Conservation (phyloP, 2,888 invertebrate species). For the Vesta saturnalis region DNA sequence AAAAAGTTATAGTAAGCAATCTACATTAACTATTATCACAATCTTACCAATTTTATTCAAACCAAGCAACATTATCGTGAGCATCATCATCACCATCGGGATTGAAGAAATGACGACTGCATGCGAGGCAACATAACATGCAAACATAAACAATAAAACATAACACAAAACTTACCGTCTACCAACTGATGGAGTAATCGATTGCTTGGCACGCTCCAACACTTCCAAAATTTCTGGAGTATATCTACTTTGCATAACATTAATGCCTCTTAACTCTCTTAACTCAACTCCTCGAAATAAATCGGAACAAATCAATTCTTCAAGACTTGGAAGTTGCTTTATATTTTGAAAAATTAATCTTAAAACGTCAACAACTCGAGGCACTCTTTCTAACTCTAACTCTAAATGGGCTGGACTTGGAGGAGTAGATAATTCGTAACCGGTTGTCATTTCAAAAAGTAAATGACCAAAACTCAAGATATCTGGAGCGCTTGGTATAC, state of each 20-base stretch:
- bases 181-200: conserved; percentile 51
- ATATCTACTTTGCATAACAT: conserved; percentile 67
- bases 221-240: conserved; percentile 55
- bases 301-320: conserved; percentile 83
- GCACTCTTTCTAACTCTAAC: conserved; percentile 74
- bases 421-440: conserved; percentile 80
- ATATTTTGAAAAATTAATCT: conserved; percentile 62
- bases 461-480: conserved; percentile 83
- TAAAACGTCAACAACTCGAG: conserved; percentile 68
- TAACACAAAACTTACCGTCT: conserved; percentile 54
- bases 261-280: conserved; percentile 85
- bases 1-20: background rate
- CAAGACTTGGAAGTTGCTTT: conserved; percentile 80
- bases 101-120: conserved; percentile 53
- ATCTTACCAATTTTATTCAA: conserved; percentile 53
- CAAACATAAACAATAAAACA: conserved; percentile 6
- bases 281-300: conserved; percentile 90
- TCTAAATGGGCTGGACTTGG: conserved; percentile 78
- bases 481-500: conserved; percentile 67
- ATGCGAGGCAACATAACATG: conserved; percentile 42
- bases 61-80: conserved; percentile 57
- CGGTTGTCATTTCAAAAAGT: conserved; percentile 92
- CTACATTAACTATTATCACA: too few relatives aligned
- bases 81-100: conserved; percentile 18
- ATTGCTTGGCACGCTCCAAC: conserved; percentile 54